Evolutionary conservation across 2,888 invertebrate genomes (phyloP), one percentile per base, ranked within the genome.

Genomic region (Eristalis pertinax): DNA sequence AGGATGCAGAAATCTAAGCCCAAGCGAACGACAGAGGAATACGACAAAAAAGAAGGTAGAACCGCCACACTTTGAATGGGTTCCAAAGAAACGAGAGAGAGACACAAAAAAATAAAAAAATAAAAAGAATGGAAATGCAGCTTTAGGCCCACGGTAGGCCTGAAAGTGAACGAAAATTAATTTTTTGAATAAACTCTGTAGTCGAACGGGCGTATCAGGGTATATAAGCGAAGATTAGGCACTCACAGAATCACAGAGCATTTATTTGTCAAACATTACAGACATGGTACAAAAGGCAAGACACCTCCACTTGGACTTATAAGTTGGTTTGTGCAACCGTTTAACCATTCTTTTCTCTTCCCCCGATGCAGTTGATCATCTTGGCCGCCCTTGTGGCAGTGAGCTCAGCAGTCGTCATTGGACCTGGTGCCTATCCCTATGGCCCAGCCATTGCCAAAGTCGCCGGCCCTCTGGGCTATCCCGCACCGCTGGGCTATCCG

Each of bases 211-310:
- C 87, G 87, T 87, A 87, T 84, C 60, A 87, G 84, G 80, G 79
- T 87, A 87, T 87, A 87, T 79, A 87, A 87, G 87, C 87, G 83
- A 84, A 87, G 87, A 76, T 87, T 87, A 87, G 84, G 76, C 87
- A 84, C 79, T 79, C 75, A 91, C 90, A 91, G 92, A 92, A 91
- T 89, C 92, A 92, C 92, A 91, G 91, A 92, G 90, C 90, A 90
- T 90, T 91, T 91, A 92, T 92, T 91, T 91, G 91, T 92, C 91
- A 91, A 89, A 91, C 90, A 90, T 90, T 90, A 90, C 90, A 91
- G 91, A 90, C 90, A 93, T 93, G 93, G 92, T 92, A 90, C 91
- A 92, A 89, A 91, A 91, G 91, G 90, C 90, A 90, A 90, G 90
- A 82, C 26, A 70, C 26, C 60, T 74, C 77, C 10, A 67, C 26